Base-by-base conservation (phyloP, 2,113 vertebrate genomes). In the Microtus ochrogaster region DNA sequence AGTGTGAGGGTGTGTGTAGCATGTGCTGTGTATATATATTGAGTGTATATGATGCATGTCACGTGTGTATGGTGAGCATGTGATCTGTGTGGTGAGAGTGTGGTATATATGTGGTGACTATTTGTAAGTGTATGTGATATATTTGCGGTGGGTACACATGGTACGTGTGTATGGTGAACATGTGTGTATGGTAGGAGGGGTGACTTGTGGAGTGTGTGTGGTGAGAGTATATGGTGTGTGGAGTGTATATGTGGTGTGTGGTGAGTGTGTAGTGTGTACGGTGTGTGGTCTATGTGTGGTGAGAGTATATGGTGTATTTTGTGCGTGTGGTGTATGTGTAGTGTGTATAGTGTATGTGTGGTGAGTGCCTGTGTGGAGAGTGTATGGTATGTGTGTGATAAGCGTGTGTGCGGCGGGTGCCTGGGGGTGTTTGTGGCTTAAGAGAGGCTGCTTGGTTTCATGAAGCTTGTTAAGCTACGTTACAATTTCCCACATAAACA, bases 371-470 rank as follows among this genome's bases (percentile, higher is more conserved):
- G 9, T 76, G 26, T 44, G 8, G 21, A 76, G 33, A 11, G 8
- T 36, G 17, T 74, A 44, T 16, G 6, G 36, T 17, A 12, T 63
- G 7, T 63, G 63, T 12, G 47, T 58, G 9, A 5, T 28, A 10
- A 36, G 4, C 52, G 17, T 4, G 30, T 1, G 12, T 52, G 39
- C 49, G 1, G 39, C 4, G 28, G 2, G 58, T 47, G 0, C 13
- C 22, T 63, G 58, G 41, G 79, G n/a, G 30, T 7, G 3, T 14
- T 33, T 1, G 22, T 68, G 36, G 30, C 9, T 39, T 33, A 39
- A 4, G 55, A 11, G 3, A 10, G 44, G 70, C 86, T 13, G 9
- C 61, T 77, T 28, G 3, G 9, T 81, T 52, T 83, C 74, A 0
- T 4, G 47, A 55, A 49, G 77, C n/a, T 73, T 66, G 6, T 39